Conservation (phyloP, 2,888 invertebrate genomes). For the Orthosia gothica region DNA sequence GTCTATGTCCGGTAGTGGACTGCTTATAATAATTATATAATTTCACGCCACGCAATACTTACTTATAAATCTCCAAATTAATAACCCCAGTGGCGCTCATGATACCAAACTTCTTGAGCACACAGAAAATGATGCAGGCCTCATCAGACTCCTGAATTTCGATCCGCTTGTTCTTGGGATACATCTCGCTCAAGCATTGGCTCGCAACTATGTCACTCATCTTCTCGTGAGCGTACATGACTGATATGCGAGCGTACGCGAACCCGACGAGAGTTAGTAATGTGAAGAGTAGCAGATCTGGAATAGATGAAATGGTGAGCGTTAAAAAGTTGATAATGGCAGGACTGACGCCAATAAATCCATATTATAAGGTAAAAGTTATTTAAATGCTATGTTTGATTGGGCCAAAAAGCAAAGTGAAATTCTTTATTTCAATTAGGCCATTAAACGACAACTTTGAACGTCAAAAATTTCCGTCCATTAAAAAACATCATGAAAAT, state of each 20-base stretch:
- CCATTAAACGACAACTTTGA: too few species aligned
- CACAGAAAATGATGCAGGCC: slow-evolving; percentile 87
- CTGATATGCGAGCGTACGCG: slow-evolving; percentile 80
- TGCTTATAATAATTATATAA: too few species aligned
- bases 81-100: slow-evolving; percentile 83
- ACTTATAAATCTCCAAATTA: slow-evolving; percentile 86
- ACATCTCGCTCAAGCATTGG: slow-evolving; percentile 86
- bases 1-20: too few species aligned
- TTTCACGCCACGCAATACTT: slow-evolving; percentile 9
- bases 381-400: neutral
- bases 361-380: too few species aligned
- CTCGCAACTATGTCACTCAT: slow-evolving; percentile 82
- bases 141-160: slow-evolving; percentile 86
- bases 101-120: slow-evolving; percentile 86
- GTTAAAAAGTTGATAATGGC: neutral
- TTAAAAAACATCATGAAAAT: too few species aligned
- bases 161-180: slow-evolving; percentile 78
- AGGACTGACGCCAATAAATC: too few species aligned
- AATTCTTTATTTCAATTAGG: too few species aligned
- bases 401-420: neutral
- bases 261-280: slow-evolving; percentile 67
- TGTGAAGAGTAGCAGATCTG: slow-evolving; percentile 66
- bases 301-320: slow-evolving; percentile 9
- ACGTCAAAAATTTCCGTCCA: too few species aligned
- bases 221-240: slow-evolving; percentile 88